A percentile compares a stretch with the other conserved stretches of the same genome.
These are phyloP conservation scores for Ladona fulva DNA, from an alignment of 1,140 invertebrate species.

Conservation along the genomic window DNA sequence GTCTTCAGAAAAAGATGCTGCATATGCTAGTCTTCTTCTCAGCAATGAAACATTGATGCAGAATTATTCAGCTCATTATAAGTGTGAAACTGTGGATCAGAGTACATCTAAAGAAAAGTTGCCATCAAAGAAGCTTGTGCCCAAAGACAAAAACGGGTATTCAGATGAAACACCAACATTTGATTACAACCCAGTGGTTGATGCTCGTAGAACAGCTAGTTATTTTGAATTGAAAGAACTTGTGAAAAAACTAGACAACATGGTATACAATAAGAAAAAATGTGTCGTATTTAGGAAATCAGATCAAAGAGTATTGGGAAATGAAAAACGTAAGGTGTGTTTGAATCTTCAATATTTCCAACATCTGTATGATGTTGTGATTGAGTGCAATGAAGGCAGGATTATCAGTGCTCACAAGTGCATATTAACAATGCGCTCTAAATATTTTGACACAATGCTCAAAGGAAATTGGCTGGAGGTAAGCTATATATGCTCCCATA, in stretches of 20 bases:
- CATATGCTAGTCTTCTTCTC: background rate
- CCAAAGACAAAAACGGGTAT: background rate
- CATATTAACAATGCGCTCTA: slow-evolving; percentile 55
- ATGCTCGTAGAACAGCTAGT: slow-evolving; percentile 27
- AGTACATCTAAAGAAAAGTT: too few relatives aligned
- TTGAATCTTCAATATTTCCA: slow-evolving; percentile 34
- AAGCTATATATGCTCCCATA: slow-evolving; percentile 20
- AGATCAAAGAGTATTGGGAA: background rate
- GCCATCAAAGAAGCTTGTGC: too few relatives aligned
- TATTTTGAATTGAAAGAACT: slow-evolving; percentile 15
- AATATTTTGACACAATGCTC: slow-evolving; percentile 70
- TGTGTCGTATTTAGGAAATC: slow-evolving; percentile 17
- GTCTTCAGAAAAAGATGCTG: slow-evolving; percentile 20
- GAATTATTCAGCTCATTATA: too few relatives aligned
- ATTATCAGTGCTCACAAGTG: slow-evolving; percentile 61
- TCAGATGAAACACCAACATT: too few relatives aligned
- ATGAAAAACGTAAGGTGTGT: background rate
- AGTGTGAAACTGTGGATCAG: too few relatives aligned
- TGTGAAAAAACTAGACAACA: slow-evolving; percentile 14
- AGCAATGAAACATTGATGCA: too few relatives aligned
- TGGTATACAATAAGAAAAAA: slow-evolving; percentile 26
- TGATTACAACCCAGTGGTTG: background rate
- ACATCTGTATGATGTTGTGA: slow-evolving; percentile 50
- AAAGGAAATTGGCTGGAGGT: slow-evolving; percentile 60
- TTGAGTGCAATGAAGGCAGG: slow-evolving; percentile 47